Conservation (phyloP, 2,888 invertebrate species). For the Acrocyrtus sp. region DNA sequence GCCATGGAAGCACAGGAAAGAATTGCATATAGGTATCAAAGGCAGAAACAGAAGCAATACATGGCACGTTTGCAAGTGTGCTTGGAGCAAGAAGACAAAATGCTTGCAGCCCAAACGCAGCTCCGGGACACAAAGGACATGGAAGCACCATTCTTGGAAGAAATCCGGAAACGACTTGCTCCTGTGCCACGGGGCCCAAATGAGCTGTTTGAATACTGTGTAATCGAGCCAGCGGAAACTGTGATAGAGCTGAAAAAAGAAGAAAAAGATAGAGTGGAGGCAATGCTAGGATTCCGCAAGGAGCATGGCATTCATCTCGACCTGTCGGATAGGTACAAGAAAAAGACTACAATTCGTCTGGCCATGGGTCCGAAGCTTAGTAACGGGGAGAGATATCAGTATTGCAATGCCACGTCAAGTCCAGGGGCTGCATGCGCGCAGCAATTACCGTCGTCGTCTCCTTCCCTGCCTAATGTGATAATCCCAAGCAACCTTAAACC, state of each 20-base stretch:
- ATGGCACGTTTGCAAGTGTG: no score
- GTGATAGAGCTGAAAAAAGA: constrained; percentile 14
- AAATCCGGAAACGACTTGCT: constrained; percentile 31
- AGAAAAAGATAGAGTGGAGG: constrained; percentile 15
- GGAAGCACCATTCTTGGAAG: constrained; percentile 34
- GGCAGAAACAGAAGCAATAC: background rate
- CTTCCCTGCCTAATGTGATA: constrained; percentile 11
- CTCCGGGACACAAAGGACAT: background rate
- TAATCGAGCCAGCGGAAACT: constrained; percentile 28
- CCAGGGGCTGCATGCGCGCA: constrained; percentile 27
- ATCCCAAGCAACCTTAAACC: constrained; percentile 31
- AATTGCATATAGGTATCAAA: no score
- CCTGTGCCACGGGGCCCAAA: constrained; percentile 37
- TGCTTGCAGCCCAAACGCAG: constrained; percentile 18
- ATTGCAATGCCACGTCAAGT: constrained; percentile 11
- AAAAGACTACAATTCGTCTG: constrained; percentile 21
- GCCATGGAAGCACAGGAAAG: no score
- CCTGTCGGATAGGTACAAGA: constrained; percentile 6
- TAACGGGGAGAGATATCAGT: constrained; percentile 10
- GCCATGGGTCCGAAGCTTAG: constrained; percentile 35
- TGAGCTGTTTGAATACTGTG: constrained; percentile 37
- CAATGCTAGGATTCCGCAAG: constrained; percentile 31
- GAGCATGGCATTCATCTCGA: constrained; percentile 32
- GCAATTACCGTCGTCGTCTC: background rate
- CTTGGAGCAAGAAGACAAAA: constrained; percentile 19